Evolutionary conservation across 2,888 invertebrate genomes (phyloP), one percentile per base, ranked within the genome.

Genomic region (Malthinus seriepunctatus): DNA sequence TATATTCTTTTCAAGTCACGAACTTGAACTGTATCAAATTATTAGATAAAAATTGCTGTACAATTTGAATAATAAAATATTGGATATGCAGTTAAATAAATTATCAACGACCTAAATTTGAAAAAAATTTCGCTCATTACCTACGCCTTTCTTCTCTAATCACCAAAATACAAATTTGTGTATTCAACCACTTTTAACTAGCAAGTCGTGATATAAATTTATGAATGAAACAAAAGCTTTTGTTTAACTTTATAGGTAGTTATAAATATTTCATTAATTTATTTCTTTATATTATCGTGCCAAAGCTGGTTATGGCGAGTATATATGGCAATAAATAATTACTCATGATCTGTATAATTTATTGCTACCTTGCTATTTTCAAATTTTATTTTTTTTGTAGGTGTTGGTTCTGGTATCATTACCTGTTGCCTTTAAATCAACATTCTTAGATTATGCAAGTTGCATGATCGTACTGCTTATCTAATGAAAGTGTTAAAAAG

Each of bases 1-100:
- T 35, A 12, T 32, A 32, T 56, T 51, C 51, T 51, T 42, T 32
- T 44, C 32, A 10, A 54, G 63, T 63, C 63, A 63, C 63, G 63
- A 60, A 44, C 56, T 53, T 60, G 56, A 60, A 63, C 55, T 60
- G 63, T 60, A 63, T 56, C 60, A 60, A 63, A 60, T 63, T 60
- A 63, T 60, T 52, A 48, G 49, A 56, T 56, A 60, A 63, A 63
- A 63, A 55, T 63, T 54, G 12, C 55, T 39, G 11, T 55, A 38
- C 45, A 60, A 60, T 55, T 60, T 60, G 55, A 55, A 54, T 51
- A 60, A 54, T 38, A 60, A 50, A 60, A 60, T 55, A 50, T 51
- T 60, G 50, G 51, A 32, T 38, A 46, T 60, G 59, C 45, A 42
- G 51, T 47, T 54, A 46, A 34, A 46, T 50, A 54, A 54, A 50